Percentiles rank a stretch among this genome's conserved stretches.
Conservation (phyloP, 2,888 invertebrate genomes). For the Eupithecia inturbata region DNA sequence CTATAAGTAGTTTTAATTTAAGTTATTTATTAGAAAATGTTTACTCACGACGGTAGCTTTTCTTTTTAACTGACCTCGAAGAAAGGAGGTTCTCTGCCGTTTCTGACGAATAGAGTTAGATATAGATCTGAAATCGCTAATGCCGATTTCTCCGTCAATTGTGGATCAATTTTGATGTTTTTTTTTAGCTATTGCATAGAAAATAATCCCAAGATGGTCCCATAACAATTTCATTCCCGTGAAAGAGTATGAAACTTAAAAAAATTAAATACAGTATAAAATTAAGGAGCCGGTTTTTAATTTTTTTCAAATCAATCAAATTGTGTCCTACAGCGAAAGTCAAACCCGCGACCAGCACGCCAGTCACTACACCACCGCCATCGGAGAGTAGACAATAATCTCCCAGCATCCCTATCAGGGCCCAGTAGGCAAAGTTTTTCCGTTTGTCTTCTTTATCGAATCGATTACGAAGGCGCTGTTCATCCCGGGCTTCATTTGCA, state of each 20-base stretch:
- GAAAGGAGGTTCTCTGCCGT: too few species aligned
- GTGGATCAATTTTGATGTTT: too few species aligned
- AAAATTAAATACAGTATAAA: too few species aligned
- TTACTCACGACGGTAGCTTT: background rate
- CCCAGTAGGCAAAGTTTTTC: conserved; percentile 34
- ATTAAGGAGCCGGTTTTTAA: background rate
- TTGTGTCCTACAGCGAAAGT: background rate
- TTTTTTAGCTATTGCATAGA: too few species aligned
- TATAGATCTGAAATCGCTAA: too few species aligned
- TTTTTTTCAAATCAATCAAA: background rate
- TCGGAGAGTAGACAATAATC: background rate
- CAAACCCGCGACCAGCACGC: background rate
- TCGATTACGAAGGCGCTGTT: conserved; percentile 36
- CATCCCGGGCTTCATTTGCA: conserved; percentile 32
- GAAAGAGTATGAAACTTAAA: too few species aligned
- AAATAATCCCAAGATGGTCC: too few species aligned
- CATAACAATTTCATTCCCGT: too few species aligned
- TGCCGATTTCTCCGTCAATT: too few species aligned
- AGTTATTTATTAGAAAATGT: too few species aligned
- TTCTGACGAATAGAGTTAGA: too few species aligned
- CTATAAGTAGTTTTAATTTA: background rate
- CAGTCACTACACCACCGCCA: background rate
- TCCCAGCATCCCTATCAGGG: conserved; percentile 25
- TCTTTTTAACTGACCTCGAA: too few species aligned
- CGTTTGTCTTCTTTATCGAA: conserved; percentile 46